Evolutionary conservation across 2,113 vertebrate species (phyloP).

Genomic region (Uria lomvia): DNA sequence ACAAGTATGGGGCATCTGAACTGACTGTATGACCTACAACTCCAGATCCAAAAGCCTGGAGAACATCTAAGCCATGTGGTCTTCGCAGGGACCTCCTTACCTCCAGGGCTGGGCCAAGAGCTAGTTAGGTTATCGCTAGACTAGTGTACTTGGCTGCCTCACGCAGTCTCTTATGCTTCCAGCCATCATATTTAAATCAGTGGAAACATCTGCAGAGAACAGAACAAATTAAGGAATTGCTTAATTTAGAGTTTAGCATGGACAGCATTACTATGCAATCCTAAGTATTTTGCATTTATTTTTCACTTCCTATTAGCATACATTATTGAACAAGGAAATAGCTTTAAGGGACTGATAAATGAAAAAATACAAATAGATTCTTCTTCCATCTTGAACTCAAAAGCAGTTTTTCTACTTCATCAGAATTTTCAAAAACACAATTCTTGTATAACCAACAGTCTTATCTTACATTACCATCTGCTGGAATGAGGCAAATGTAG

Average conservation of each 20-base stretch:
- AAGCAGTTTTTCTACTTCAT: neutral
- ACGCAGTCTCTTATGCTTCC: neutral
- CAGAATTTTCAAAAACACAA: neutral
- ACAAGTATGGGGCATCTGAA: neutral
- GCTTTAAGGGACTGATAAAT: neutral
- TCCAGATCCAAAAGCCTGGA: neutral
- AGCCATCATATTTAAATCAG: neutral
- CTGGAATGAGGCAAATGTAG: neutral
- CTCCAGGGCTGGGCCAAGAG: neutral
- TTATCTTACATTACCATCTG: neutral
- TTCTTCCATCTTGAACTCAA: neutral
- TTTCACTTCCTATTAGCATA: neutral
- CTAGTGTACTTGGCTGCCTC: neutral
- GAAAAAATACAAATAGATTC: neutral
- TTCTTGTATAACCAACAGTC: neutral
- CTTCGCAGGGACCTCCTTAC: neutral
- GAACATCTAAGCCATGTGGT: neutral
- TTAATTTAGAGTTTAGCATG: neutral
- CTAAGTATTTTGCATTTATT: neutral
- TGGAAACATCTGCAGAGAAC: neutral
- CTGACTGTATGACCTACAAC: neutral
- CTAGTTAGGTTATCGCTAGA: neutral
- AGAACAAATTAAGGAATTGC: neutral
- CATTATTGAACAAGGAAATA: neutral
- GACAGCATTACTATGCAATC: neutral